phyloP scores from a whole-genome alignment of 2,888 invertebrate genomes.

The Aleiodes testaceus region DNA sequence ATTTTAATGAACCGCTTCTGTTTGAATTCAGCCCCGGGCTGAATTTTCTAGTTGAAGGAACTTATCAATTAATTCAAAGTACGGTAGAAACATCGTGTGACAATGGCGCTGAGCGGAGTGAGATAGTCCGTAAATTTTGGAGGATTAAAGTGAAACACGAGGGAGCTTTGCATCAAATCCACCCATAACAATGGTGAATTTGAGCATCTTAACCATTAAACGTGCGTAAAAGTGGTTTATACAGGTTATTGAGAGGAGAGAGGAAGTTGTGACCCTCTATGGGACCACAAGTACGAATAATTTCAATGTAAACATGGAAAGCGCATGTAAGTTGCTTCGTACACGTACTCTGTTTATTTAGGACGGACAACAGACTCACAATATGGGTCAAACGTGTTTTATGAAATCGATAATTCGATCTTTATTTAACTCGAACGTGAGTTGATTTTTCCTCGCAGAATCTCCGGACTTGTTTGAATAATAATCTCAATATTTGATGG shows the following conservation, averaged over 20 bases:
- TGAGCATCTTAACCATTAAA: conserved; percentile 1
- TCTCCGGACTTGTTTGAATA: not conserved
- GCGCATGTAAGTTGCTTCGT: conserved; percentile 47
- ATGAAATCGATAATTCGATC: conserved; percentile 62
- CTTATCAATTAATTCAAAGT: too few species aligned
- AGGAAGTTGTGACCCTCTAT: conserved; percentile 12
- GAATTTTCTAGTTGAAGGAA: too few species aligned
- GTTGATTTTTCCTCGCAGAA: not conserved
- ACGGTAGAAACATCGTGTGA: too few species aligned
- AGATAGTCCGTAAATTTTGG: too few species aligned
- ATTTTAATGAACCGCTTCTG: too few species aligned
- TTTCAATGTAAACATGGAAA: conserved; percentile 56
- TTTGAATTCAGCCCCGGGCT: too few species aligned
- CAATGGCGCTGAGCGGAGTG: too few species aligned
- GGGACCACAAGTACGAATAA: conserved; percentile 40
- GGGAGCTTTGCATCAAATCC: too few species aligned
- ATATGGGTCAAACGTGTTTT: conserved; percentile 61
- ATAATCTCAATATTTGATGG: too few species aligned
- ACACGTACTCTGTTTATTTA: conserved; percentile 61
- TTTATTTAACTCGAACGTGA: not conserved
- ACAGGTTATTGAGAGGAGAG: too few species aligned
- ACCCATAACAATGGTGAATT: too few species aligned
- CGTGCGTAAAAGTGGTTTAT: conserved; percentile 31
- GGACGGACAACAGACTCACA: conserved; percentile 59
- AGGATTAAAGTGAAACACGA: too few species aligned